Evolutionary conservation across 2,888 invertebrate genomes (phyloP).

Genomic region (Tenthredo scrophulariae): DNA sequence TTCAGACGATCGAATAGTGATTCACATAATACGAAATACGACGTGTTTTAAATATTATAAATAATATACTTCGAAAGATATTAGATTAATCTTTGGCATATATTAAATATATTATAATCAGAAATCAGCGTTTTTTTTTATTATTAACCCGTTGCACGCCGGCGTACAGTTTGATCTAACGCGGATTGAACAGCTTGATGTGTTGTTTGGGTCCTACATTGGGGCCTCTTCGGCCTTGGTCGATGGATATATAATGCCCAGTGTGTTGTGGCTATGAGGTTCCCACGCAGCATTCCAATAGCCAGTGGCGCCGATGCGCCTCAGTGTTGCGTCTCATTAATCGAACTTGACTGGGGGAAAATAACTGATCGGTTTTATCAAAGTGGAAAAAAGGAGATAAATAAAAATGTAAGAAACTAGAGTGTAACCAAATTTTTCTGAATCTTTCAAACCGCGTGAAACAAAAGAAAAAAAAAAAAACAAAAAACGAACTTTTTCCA

Average conservation of each 20-base stretch:
- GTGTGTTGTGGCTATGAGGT: slow-evolving; percentile 55
- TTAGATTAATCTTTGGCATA: not conserved
- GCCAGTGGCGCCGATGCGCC: slow-evolving; percentile 52
- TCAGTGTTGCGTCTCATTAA: slow-evolving; percentile 12
- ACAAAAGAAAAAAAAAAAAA: not conserved
- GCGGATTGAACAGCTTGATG: not conserved
- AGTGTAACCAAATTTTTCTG: not conserved
- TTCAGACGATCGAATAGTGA: too few species aligned
- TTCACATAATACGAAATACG: too few species aligned
- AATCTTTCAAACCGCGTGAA: not conserved
- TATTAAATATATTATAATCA: not conserved
- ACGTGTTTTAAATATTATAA: too few species aligned
- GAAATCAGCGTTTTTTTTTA: not conserved
- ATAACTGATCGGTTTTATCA: not conserved
- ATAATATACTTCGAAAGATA: too few species aligned
- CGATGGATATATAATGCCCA: slow-evolving; percentile 45
- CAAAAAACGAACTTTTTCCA: not conserved
- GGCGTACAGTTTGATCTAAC: not conserved
- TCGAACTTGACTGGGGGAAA: not conserved
- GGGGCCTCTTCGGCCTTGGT: slow-evolving; percentile 24
- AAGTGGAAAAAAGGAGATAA: not conserved
- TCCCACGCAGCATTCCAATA: slow-evolving; percentile 42
- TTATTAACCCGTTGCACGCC: not conserved
- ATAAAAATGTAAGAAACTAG: not conserved
- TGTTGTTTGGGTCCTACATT: slow-evolving; percentile 43